Base-by-base conservation (phyloP, 1,140 invertebrate genomes). In the Planococcus citri region DNA sequence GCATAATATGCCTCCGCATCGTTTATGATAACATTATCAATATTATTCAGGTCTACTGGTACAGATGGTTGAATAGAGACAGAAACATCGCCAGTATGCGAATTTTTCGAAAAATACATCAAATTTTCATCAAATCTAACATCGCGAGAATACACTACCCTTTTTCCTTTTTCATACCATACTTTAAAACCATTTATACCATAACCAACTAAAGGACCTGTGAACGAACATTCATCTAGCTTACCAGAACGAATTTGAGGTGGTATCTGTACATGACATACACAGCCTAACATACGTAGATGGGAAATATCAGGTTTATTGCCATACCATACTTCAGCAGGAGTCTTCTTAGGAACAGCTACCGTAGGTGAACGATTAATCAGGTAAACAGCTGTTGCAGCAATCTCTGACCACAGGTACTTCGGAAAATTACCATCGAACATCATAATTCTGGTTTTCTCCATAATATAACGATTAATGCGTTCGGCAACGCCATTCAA, bases 401-500 rank as follows among this genome's bases (percentile, higher is more conserved):
- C 67, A 22, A 75, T 76, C 67, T 79, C 77, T 22, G 73, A 72
- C 78, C 78, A 79, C 51, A 74, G 72, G 1, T 38, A 41, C 21
- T 70, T 70, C 21, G 29, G n/a, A n/a, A 79, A 33, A 6, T 72
- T 27, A 27, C 70, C 41, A 33, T 77, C 74, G 12, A 72, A 17
- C 1, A 79, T 25, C 73, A 78, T 72, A n/a, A 74, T 68, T 57
- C 76, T 64, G 4, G 75, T 76, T 68, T 70, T 72, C 12, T 76
- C 73, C 0, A 72, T 27, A 3, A 78, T n/a, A 0, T 73, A 76
- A 24, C 77, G 22, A 69, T 78, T 78, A 17, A 74, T 41, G 57
- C 78, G 61, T 72, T 80, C 79, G 12, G 74, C 71, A 21, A 73
- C 70, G 8, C 77, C 78, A 73, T 79, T 80, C 64, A 72, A 71